Conservation (phyloP, 2,113 vertebrate genomes). For the Chlamydotis undulata region DNA sequence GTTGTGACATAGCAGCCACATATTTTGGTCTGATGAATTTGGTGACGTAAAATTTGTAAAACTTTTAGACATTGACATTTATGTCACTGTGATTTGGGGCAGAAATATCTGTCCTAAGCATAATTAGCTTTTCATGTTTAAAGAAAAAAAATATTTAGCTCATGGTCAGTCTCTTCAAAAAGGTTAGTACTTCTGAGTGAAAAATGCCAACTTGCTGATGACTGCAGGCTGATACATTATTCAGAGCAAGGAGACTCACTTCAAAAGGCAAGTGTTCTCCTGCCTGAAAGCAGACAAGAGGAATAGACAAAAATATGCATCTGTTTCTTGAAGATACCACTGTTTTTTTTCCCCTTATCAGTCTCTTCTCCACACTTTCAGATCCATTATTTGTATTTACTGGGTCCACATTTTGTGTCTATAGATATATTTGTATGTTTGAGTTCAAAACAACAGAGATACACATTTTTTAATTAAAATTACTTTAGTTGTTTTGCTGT, state of each 20-base stretch:
- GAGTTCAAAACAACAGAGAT: neutral
- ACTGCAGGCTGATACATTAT: neutral
- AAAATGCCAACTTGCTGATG: neutral
- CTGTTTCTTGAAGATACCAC: neutral
- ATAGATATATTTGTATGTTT: neutral
- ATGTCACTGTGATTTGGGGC: neutral
- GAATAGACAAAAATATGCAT: neutral
- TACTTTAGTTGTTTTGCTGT: neutral
- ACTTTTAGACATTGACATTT: neutral
- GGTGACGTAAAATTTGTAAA: neutral
- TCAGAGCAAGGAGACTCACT: neutral
- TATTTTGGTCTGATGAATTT: neutral
- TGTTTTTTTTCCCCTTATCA: neutral
- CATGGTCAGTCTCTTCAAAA: neutral
- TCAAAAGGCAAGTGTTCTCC: neutral
- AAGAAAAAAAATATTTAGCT: neutral
- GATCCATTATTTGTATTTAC: neutral
- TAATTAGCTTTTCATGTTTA: neutral
- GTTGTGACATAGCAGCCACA: neutral
- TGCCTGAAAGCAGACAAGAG: neutral
- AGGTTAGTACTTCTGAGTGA: neutral
- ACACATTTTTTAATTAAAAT: neutral
- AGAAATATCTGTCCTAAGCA: neutral
- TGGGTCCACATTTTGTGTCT: neutral
- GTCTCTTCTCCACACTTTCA: neutral